Conservation (phyloP, 2,113 vertebrate species). For the Fulica atra region DNA sequence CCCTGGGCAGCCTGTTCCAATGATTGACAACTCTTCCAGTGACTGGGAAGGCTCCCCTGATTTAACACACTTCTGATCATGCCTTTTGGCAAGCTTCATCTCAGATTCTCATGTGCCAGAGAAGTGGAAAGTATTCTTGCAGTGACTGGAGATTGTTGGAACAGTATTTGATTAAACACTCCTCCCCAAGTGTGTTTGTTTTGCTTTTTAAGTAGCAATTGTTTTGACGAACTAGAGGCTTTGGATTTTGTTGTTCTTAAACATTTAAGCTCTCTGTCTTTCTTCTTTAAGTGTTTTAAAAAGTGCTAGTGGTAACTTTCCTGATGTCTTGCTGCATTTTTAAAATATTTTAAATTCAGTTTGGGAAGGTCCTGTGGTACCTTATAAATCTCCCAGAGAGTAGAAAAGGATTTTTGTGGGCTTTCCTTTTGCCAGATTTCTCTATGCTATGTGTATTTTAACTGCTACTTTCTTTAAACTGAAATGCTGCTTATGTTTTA, state of each 20-base stretch:
- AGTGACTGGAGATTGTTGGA: background rate
- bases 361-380: conserved; percentile 7
- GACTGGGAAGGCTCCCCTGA: background rate
- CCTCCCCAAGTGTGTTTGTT: background rate
- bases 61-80: background rate
- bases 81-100: background rate
- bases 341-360: background rate
- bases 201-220: background rate
- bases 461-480: conserved; percentile 1
- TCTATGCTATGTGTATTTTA: background rate
- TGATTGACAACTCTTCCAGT: too few relatives aligned
- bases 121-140: background rate
- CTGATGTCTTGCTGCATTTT: background rate
- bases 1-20: too few relatives aligned
- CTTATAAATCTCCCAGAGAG: conserved; percentile 27
- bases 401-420: conserved; percentile 49
- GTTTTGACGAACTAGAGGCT: background rate
- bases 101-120: background rate
- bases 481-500: background rate
- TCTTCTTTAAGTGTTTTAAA: background rate
- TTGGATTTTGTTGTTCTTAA: background rate
- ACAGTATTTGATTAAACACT: background rate
- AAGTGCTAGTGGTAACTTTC: background rate
- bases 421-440: conserved; percentile 28
- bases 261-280: background rate